A percentile compares a stretch with the other conserved stretches of the same genome.
Evolutionary conservation across 2,113 vertebrate species (phyloP).

Genomic region (Siphamia tubifer): DNA sequence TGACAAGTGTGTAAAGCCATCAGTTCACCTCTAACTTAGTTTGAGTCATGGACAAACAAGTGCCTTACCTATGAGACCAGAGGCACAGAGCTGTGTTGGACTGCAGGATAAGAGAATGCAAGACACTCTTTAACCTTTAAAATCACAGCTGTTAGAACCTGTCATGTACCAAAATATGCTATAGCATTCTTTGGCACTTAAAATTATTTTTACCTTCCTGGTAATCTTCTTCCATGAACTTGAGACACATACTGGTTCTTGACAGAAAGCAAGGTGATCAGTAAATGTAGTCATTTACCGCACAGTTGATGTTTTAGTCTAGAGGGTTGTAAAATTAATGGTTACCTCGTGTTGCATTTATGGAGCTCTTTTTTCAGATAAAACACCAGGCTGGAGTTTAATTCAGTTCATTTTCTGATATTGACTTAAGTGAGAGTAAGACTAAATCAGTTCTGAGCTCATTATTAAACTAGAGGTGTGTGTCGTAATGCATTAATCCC

Average conservation of each 20-base stretch:
- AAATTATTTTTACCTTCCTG: conserved; percentile 40
- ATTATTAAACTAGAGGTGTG: conserved; percentile 10
- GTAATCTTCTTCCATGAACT: conserved; percentile 25
- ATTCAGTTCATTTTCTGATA: conserved; percentile 25
- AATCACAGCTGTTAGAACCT: conserved; percentile 14
- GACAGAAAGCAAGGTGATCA: conserved; percentile 34
- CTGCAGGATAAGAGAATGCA: conserved; percentile 26
- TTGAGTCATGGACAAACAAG: conserved; percentile 72
- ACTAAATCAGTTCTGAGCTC: conserved; percentile 27
- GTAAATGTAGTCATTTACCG: conserved; percentile 59
- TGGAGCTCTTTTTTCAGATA: conserved; percentile 28
- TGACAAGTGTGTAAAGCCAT: conserved; percentile 70
- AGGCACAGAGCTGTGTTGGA: conserved; percentile 67
- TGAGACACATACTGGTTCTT: conserved; percentile 19
- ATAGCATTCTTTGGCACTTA: conserved; percentile 28
- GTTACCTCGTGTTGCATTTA: conserved; percentile 67
- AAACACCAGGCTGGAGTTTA: conserved; percentile 32
- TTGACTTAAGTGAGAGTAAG: conserved; percentile 20
- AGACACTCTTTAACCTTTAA: conserved; percentile 45
- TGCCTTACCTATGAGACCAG: conserved; percentile 75
- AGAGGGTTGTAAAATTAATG: conserved; percentile 47
- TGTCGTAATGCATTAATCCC: conserved; percentile 13
- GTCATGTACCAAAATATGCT: conserved; percentile 31
- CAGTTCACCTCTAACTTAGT: conserved; percentile 60
- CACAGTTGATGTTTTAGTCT: conserved; percentile 48